phyloP scores from a whole-genome alignment of 2,888 invertebrate species.

The Eilema griseolum region DNA sequence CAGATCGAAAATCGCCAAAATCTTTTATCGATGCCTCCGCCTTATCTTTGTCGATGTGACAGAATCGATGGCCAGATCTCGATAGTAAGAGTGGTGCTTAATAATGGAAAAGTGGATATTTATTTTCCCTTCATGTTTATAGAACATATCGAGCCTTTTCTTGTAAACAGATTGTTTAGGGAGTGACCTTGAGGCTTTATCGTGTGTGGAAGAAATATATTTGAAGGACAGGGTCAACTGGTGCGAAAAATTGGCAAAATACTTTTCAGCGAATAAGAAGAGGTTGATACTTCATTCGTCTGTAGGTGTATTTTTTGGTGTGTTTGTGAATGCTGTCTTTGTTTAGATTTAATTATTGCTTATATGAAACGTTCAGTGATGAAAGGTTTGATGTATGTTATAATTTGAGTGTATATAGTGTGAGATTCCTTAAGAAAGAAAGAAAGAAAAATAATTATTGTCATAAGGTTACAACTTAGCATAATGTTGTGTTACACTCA shows the following conservation, averaged over 20 bases:
- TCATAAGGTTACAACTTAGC: no score
- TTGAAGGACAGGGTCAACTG: slow-evolving; percentile 12
- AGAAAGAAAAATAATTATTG: no score
- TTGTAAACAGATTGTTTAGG: slow-evolving; percentile 19
- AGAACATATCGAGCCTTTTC: slow-evolving; percentile 21
- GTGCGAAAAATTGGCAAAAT: slow-evolving; percentile 10
- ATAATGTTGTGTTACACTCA: no score
- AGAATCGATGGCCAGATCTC: slow-evolving; percentile 21
- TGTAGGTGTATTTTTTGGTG: not conserved
- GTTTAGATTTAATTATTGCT: no score
- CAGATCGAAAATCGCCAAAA: slow-evolving; percentile 14
- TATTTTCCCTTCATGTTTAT: slow-evolving; percentile 42
- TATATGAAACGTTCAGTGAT: no score
- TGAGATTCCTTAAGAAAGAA: no score
- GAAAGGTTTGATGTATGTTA: no score
- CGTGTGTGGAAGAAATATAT: slow-evolving; percentile 15
- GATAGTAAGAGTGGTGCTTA: slow-evolving; percentile 19
- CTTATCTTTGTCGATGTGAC: slow-evolving; percentile 25
- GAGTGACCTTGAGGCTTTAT: slow-evolving; percentile 18
- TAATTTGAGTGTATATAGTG: no score
- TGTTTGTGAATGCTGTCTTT: no score
- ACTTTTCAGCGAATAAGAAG: not conserved
- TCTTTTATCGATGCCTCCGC: slow-evolving; percentile 11
- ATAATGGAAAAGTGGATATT: slow-evolving; percentile 38
- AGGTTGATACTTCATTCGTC: not conserved